phyloP scores from a whole-genome alignment of 2,797 vertebrate genomes.

The Cyprinodon diabolis region DNA sequence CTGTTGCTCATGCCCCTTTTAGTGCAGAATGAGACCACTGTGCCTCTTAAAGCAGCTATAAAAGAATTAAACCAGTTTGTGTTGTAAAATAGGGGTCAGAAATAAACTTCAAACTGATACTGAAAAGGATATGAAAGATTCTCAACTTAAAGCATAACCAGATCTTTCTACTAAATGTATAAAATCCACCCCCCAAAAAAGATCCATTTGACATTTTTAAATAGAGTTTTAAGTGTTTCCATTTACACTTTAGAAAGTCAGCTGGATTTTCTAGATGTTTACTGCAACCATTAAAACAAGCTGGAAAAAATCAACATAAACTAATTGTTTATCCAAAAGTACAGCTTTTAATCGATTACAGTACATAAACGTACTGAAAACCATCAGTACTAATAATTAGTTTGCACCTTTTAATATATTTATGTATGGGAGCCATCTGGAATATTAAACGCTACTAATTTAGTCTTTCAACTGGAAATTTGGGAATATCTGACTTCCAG shows the following conservation, averaged over 20 bases:
- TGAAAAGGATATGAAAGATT: background rate
- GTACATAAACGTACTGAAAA: too few species aligned
- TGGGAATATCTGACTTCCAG: background rate
- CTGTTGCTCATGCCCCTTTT: slow-evolving; percentile 72
- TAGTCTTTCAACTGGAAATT: too few species aligned
- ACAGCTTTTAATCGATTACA: too few species aligned
- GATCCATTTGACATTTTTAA: too few species aligned
- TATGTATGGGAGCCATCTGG: too few species aligned
- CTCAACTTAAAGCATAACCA: background rate
- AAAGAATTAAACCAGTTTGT: background rate
- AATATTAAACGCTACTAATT: too few species aligned
- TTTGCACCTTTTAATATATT: too few species aligned
- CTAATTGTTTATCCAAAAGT: background rate
- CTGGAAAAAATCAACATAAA: background rate
- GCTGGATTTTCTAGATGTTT: background rate
- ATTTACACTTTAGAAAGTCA: background rate
- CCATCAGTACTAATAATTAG: background rate
- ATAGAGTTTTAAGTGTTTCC: background rate
- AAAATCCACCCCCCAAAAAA: too few species aligned
- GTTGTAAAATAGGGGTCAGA: background rate
- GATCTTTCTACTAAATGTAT: background rate
- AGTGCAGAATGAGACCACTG: slow-evolving; percentile 38
- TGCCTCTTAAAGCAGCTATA: background rate
- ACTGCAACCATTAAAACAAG: background rate
- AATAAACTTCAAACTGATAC: background rate